A percentile compares a stretch with the other conserved stretches of the same genome.
These are phyloP conservation scores for Tauraco hartlaubi DNA, from an alignment of 2,797 vertebrate genomes.

Conservation along the genomic window DNA sequence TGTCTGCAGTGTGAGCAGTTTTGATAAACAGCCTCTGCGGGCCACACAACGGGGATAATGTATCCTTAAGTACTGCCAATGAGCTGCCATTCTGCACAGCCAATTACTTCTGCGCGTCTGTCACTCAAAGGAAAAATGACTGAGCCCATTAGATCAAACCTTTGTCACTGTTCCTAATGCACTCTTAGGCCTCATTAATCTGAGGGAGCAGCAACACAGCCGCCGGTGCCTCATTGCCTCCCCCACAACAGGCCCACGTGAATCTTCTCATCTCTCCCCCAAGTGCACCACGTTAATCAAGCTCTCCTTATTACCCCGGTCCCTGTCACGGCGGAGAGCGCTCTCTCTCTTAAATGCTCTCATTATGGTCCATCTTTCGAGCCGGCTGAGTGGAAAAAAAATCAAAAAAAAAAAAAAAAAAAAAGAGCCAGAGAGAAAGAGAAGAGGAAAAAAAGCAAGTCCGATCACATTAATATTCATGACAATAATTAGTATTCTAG, in stretches of 20 bases:
- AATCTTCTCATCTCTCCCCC: constrained; percentile 84
- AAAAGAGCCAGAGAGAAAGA: constrained; percentile 70
- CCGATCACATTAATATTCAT: constrained; percentile 99
- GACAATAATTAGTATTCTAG: constrained; percentile 99
- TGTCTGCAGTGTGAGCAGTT: constrained; percentile 87
- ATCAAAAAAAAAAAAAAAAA: background rate
- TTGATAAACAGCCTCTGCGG: constrained; percentile 89
- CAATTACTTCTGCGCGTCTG: constrained; percentile 90
- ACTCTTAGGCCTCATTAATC: constrained; percentile 90
- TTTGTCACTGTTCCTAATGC: constrained; percentile 90
- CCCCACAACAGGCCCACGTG: constrained; percentile 84
- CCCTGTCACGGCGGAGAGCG: constrained; percentile 84
- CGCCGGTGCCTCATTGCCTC: constrained; percentile 81
- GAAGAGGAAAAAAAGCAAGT: constrained; percentile 83
- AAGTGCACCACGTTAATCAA: constrained; percentile 88
- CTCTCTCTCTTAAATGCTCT: constrained; percentile 88
- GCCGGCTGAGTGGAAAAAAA: constrained; percentile 87
- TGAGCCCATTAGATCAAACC: constrained; percentile 90
- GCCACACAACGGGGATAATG: constrained; percentile 89
- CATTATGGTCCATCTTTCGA: constrained; percentile 94
- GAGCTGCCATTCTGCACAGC: constrained; percentile 90
- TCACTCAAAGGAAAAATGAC: constrained; percentile 92
- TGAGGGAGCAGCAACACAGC: constrained; percentile 86
- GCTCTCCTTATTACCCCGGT: constrained; percentile 88
- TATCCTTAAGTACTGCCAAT: constrained; percentile 90